Evolutionary conservation across 1,140 invertebrate genomes (phyloP).

Genomic region (Protaetia brevitarsis): DNA sequence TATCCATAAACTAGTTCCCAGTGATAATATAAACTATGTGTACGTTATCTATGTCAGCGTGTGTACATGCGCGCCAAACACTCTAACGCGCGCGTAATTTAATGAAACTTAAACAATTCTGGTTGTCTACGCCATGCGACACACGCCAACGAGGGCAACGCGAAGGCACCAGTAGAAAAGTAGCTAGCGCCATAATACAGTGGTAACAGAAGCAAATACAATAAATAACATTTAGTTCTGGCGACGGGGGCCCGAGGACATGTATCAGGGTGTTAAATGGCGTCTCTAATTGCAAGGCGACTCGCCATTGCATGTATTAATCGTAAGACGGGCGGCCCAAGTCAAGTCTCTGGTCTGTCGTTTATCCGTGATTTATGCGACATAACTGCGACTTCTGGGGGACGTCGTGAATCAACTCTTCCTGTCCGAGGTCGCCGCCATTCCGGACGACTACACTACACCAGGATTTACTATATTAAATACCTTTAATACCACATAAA

Average conservation of each 20-base stretch:
- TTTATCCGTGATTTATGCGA: slow-evolving; percentile 33
- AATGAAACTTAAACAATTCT: slow-evolving; percentile 23
- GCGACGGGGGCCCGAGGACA: slow-evolving; percentile 19
- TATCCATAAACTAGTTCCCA: neutral
- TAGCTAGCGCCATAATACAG: slow-evolving; percentile 18
- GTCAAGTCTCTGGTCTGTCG: slow-evolving; percentile 33
- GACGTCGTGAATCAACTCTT: slow-evolving; percentile 32
- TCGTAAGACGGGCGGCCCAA: slow-evolving; percentile 27
- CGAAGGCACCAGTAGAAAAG: neutral
- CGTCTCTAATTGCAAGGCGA: slow-evolving; percentile 29
- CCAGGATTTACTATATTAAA: slow-evolving; percentile 26
- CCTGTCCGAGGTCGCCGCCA: slow-evolving; percentile 28
- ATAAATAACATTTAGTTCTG: slow-evolving; percentile 27
- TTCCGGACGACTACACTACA: slow-evolving; percentile 17
- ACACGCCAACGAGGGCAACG: too few species aligned
- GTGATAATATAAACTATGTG: neutral
- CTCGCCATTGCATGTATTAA: slow-evolving; percentile 28
- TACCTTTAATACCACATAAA: slow-evolving; percentile 26
- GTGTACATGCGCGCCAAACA: neutral
- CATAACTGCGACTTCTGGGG: slow-evolving; percentile 33
- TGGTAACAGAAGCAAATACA: slow-evolving; percentile 25
- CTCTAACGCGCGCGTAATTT: slow-evolving; percentile 18
- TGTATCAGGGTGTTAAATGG: slow-evolving; percentile 31
- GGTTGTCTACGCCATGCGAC: slow-evolving; percentile 4
- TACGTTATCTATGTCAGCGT: neutral